Conservation (phyloP, 2,797 vertebrate genomes). For the Myotis planiceps region DNA sequence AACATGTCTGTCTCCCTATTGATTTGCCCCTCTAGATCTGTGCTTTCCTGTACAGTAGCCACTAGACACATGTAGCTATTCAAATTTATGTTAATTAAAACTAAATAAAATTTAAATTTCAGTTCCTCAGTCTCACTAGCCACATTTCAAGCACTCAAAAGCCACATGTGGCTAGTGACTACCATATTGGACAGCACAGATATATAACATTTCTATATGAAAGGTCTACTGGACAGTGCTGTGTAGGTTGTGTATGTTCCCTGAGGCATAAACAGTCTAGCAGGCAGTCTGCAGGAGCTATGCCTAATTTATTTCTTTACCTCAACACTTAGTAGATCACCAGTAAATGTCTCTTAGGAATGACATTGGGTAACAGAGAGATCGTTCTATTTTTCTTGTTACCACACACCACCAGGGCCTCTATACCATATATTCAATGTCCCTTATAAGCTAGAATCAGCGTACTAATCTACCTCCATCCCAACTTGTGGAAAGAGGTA, state of each 20-base stretch:
- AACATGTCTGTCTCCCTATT: neutral
- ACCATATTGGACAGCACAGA: neutral
- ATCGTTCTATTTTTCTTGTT: neutral
- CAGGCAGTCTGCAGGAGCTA: neutral
- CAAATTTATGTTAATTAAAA: constrained; percentile 16
- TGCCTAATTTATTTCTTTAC: neutral
- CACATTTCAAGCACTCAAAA: constrained; percentile 26
- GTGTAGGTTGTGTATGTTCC: neutral
- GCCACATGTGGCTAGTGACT: neutral
- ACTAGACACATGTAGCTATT: neutral
- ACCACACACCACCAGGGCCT: neutral
- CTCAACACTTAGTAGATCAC: neutral
- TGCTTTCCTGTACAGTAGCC: neutral
- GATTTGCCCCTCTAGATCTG: neutral
- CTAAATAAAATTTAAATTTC: constrained; percentile 36
- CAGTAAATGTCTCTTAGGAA: constrained; percentile 40
- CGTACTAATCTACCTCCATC: neutral
- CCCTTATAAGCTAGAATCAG: neutral
- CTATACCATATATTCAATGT: neutral
- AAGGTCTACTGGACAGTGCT: neutral
- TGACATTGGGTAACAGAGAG: neutral
- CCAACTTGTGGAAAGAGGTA: neutral
- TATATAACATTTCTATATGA: neutral
- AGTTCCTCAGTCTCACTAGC: constrained; percentile 18
- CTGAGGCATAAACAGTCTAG: neutral